These are phyloP conservation scores for Buteo buteo DNA, from an alignment of 2,113 vertebrate genomes.

Conservation along the genomic window DNA sequence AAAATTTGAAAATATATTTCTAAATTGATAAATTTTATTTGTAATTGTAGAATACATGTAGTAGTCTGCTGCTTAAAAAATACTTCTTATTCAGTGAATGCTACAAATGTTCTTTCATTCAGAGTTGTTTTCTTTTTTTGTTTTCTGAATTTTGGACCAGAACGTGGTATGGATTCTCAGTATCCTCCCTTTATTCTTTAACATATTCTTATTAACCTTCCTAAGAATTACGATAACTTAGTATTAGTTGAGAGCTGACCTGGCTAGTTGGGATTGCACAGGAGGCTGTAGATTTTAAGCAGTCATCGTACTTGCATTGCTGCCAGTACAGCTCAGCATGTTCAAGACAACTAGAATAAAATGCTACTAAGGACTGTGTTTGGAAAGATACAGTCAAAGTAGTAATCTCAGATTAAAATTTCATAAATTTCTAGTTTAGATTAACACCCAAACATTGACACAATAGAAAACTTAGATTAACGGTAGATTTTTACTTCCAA, in stretches of 20 bases:
- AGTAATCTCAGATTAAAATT: background rate
- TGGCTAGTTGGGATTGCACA: background rate
- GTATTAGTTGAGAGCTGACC: background rate
- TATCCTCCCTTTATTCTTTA: background rate
- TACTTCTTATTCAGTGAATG: background rate
- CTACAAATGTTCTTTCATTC: background rate
- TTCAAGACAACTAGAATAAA: background rate
- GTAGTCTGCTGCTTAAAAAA: background rate
- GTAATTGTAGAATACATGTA: background rate
- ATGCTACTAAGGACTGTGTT: background rate
- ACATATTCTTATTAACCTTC: background rate
- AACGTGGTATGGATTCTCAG: background rate
- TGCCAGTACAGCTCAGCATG: background rate
- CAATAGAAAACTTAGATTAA: background rate
- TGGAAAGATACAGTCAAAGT: background rate
- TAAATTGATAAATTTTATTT: background rate
- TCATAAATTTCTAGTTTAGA: background rate
- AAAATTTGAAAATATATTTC: background rate
- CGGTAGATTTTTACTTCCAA: background rate
- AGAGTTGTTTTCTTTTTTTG: background rate
- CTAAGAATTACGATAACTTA: background rate
- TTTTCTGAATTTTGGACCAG: background rate
- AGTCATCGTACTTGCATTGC: background rate
- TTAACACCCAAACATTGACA: background rate
- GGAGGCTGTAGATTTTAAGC: background rate